Percentiles rank a stretch among this genome's conserved stretches.
Conservation (phyloP, 2,888 invertebrate genomes). For the Philaethria dido region DNA sequence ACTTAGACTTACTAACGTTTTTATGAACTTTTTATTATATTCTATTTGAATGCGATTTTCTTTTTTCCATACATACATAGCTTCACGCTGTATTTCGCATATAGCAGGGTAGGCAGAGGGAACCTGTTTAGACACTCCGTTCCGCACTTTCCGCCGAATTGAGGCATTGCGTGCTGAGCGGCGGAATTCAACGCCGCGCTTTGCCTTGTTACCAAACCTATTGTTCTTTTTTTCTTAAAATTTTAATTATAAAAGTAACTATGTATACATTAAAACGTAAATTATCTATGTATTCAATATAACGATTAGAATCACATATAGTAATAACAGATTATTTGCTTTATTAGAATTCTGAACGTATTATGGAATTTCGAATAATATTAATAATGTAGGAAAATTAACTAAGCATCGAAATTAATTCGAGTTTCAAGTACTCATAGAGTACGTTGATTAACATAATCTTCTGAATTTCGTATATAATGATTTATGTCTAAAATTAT, state of each 20-base stretch:
- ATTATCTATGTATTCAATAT: not conserved
- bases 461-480: not conserved
- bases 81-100: too few species aligned
- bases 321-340: conserved; percentile 7
- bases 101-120: too few species aligned
- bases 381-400: conserved; percentile 11
- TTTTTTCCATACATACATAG: too few species aligned
- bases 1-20: too few species aligned
- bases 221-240: too few species aligned
- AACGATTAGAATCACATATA: not conserved
- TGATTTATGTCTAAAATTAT: conserved; percentile 2
- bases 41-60: too few species aligned
- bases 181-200: too few species aligned
- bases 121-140: too few species aligned
- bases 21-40: too few species aligned
- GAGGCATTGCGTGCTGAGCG: too few species aligned
- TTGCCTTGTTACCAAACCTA: too few species aligned
- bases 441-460: conserved; percentile 8
- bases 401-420: conserved; percentile 20
- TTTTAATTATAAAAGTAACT: not conserved
- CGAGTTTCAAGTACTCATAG: not conserved
- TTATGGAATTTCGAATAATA: conserved; percentile 9
- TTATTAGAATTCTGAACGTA: conserved; percentile 6
- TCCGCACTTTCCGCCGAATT: too few species aligned
- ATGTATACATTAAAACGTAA: not conserved